phyloP scores from a whole-genome alignment of 1,140 invertebrate species.

The Globodera ellingtonae region DNA sequence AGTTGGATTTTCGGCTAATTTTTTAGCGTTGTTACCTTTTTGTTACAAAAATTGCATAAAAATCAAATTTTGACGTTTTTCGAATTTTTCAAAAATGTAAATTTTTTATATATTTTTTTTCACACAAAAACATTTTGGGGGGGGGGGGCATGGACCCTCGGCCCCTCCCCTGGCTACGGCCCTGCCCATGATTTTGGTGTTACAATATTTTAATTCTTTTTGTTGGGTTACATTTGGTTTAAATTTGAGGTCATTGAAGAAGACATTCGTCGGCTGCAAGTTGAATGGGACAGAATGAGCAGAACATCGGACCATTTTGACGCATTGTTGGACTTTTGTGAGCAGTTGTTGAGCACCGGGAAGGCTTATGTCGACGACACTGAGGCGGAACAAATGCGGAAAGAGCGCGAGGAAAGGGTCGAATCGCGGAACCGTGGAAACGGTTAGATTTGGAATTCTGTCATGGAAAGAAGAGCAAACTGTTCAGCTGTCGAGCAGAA shows the following conservation, averaged over 20 bases:
- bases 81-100: too few relatives aligned
- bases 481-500: constrained; percentile 81
- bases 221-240: neutral
- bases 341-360: constrained; percentile 81
- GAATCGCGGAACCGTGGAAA: constrained; percentile 85
- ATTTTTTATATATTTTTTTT: too few relatives aligned
- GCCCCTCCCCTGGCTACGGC: too few relatives aligned
- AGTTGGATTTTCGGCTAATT: too few relatives aligned
- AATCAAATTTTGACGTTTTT: too few relatives aligned
- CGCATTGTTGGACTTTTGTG: constrained; percentile 82
- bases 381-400: constrained; percentile 88
- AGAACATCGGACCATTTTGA: constrained; percentile 98
- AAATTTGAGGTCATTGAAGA: constrained; percentile 81
- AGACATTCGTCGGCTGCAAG: constrained; percentile 85
- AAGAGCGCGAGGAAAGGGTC: constrained; percentile 83
- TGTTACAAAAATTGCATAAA: too few relatives aligned
- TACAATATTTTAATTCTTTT: too few relatives aligned
- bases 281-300: constrained; percentile 88
- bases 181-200: too few relatives aligned
- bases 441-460: constrained; percentile 69
- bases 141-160: too few relatives aligned
- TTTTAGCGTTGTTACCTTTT: too few relatives aligned
- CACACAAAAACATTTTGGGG: too few relatives aligned
- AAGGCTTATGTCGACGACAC: constrained; percentile 97
- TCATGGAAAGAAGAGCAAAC: neutral